These are phyloP conservation scores for Dexiosoma caninum DNA, from an alignment of 2,888 invertebrate genomes.

Conservation along the genomic window DNA sequence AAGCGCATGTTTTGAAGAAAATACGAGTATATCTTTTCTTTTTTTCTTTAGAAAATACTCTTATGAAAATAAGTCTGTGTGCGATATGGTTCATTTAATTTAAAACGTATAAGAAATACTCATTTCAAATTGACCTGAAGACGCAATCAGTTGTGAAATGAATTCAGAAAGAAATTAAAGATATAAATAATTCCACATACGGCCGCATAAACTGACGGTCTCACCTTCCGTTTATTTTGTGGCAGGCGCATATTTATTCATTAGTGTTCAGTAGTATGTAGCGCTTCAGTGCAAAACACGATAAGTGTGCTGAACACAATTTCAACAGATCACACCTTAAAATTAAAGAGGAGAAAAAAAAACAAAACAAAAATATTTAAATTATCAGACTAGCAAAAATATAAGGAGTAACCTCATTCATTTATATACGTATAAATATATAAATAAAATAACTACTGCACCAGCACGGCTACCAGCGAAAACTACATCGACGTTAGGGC, in stretches of 20 bases:
- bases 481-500: not conserved
- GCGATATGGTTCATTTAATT: constrained; percentile 53
- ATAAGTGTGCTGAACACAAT: constrained; percentile 63
- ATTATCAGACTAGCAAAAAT: constrained; percentile 58
- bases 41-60: not conserved
- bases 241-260: constrained; percentile 23
- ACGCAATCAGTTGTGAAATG: constrained; percentile 61
- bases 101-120: constrained; percentile 46
- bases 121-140: constrained; percentile 57
- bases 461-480: constrained; percentile 22
- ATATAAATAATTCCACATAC: constrained; percentile 32
- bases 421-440: constrained; percentile 3
- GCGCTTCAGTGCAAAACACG: constrained; percentile 55
- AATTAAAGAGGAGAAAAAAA: constrained; percentile 18
- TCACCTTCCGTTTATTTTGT: constrained; percentile 1
- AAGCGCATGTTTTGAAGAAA: constrained; percentile 45
- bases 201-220: not conserved
- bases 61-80: not conserved
- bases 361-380: constrained; percentile 40
- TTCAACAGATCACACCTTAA: constrained; percentile 64
- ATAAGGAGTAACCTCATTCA: constrained; percentile 52
- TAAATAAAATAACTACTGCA: constrained; percentile 38
- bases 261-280: constrained; percentile 5
- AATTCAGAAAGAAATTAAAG: constrained; percentile 50
- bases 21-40: no score